These are phyloP conservation scores for Sinopyrophorus schimmeli DNA, from an alignment of 2,888 invertebrate species.

Conservation along the genomic window DNA sequence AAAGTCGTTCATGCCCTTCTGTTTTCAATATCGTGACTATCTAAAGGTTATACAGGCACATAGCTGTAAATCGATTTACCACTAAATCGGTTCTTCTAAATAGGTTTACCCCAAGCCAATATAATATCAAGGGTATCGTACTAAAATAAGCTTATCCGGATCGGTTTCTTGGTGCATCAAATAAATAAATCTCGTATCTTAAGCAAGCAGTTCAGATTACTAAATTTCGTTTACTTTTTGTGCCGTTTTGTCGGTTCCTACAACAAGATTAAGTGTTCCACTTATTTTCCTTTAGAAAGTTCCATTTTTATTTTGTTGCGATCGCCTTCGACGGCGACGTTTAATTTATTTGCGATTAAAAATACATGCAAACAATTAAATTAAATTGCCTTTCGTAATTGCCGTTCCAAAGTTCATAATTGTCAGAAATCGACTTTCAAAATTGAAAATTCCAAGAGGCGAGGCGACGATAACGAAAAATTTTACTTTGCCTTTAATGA, in stretches of 20 bases:
- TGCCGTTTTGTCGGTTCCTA: background rate
- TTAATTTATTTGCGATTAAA: background rate
- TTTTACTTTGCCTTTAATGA: conserved; percentile 23
- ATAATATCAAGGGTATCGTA: conserved; percentile 23
- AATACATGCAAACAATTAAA: background rate
- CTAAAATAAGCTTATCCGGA: conserved; percentile 23
- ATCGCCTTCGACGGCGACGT: too few relatives aligned
- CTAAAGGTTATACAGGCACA: conserved; percentile 25
- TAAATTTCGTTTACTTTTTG: conserved; percentile 9
- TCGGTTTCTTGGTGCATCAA: conserved; percentile 16
- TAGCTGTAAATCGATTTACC: conserved; percentile 31
- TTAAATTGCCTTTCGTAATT: background rate
- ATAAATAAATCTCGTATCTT: conserved; percentile 24
- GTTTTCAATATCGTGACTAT: conserved; percentile 28
- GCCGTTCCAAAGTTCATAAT: too few relatives aligned
- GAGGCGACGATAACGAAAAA: conserved; percentile 10
- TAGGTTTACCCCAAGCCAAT: conserved; percentile 24
- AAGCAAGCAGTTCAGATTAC: conserved; percentile 18
- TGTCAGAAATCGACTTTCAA: background rate
- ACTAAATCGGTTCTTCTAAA: conserved; percentile 28
- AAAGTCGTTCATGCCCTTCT: conserved; percentile 18
- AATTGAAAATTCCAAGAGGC: background rate
- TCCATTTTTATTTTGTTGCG: too few relatives aligned
- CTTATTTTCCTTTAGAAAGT: too few relatives aligned
- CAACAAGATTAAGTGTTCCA: too few relatives aligned